Base-by-base conservation (phyloP, 2,797 vertebrate genomes). In the Alcedo quadribrachys region DNA sequence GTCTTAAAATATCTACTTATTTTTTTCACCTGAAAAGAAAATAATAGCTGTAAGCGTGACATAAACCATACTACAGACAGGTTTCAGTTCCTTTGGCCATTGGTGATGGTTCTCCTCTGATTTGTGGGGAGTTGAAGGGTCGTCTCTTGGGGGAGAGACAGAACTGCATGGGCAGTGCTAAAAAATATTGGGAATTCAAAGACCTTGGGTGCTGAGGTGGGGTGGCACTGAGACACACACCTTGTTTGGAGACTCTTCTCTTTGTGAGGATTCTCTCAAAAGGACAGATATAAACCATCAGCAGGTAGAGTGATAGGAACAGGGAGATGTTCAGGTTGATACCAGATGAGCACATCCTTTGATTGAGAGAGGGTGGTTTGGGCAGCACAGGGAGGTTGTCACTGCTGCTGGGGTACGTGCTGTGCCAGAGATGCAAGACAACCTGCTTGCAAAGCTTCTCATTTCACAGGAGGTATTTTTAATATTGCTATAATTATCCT, bases 401-500 rank as follows among this genome's bases (percentile, higher is more conserved):
- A 66, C 57, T 0, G 2, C 50, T 1, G 4, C 67, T 3, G 2
- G 19, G n/a, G 71, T 77, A 69, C 8, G 0, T 85, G 84, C 76
- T 78, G 79, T 87, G 60, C 78, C 54, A 2, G 42, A 63, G 65
- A 43, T 14, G 30, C 28, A 12, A 53, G 68, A 16, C 77, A 81
- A 27, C 70, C 80, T 73, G 80, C 89, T 86, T 46, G 5, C 61
- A 67, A 86, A 85, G 81, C 91, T 84, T 9, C 61, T 81, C 40
- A 30, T 66, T 86, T 61, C 85, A 91, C 63, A 61, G 32, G 62
- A 76, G 53, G 4, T 79, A 42, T 43, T 87, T 78, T 87, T 75
- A 65, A 70, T 89, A 32, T 77, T 71, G 81, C 74, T 84, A 4
- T 84, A 93, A 86, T 80, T 81, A 77, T 33, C 35, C 51, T 87